Percentiles rank a stretch among this genome's conserved stretches.
Evolutionary conservation across 2,888 invertebrate species (phyloP).

Genomic region (Andrena chrysosceles): DNA sequence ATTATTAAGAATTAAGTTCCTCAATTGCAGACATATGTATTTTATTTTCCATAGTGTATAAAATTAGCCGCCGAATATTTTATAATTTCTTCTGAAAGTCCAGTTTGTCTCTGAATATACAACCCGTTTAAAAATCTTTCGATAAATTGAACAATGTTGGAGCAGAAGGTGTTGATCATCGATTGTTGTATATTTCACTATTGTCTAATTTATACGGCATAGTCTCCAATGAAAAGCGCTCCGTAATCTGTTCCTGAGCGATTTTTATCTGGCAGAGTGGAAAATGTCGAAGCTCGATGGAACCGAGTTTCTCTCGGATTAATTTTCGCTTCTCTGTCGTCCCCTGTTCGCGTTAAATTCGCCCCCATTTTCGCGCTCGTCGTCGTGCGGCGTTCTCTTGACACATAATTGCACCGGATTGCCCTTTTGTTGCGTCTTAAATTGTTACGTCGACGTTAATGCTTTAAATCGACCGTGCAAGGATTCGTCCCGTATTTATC

Average conservation of each 20-base stretch:
- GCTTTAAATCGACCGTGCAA: slow-evolving; percentile 12
- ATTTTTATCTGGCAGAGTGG: slow-evolving; percentile 43
- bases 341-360: slow-evolving; percentile 52
- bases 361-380: slow-evolving; percentile 43
- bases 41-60: background rate
- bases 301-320: slow-evolving; percentile 48
- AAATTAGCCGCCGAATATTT: background rate
- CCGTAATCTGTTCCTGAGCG: slow-evolving; percentile 31
- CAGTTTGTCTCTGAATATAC: background rate
- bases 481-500: slow-evolving; percentile 1
- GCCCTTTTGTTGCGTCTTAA: slow-evolving; percentile 49
- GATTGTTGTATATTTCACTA: background rate
- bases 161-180: background rate
- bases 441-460: slow-evolving; percentile 40
- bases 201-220: slow-evolving; percentile 27
- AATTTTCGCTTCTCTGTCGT: slow-evolving; percentile 47
- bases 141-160: background rate
- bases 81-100: background rate
- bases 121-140: slow-evolving; percentile 4
- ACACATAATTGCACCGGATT: slow-evolving; percentile 51
- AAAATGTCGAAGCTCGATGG: slow-evolving; percentile 50
- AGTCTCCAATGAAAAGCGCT: slow-evolving; percentile 14
- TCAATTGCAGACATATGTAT: no score
- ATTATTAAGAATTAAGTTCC: no score
- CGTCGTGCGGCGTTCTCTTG: slow-evolving; percentile 42